Evolutionary conservation across 2,113 vertebrate species (phyloP).

Genomic region (Macquaria australasica): DNA sequence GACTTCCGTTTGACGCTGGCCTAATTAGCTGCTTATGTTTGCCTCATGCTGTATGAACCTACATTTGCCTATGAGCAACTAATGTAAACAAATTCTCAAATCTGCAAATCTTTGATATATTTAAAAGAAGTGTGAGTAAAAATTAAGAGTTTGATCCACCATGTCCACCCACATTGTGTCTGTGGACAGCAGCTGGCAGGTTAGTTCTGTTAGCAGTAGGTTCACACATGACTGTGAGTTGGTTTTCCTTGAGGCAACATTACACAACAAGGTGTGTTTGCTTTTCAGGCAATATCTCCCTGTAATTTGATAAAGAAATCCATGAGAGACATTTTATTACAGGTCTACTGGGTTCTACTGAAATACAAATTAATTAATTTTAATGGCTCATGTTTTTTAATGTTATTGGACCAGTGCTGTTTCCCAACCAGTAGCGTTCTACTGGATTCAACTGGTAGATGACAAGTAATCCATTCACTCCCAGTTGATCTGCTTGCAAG

Average conservation of each 20-base stretch:
- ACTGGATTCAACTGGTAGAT: neutral
- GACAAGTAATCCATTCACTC: neutral
- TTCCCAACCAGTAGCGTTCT: neutral
- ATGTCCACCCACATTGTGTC: constrained; percentile 29
- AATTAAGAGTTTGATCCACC: neutral
- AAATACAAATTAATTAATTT: neutral
- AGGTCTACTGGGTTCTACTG: neutral
- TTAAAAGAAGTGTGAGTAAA: neutral
- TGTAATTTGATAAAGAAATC: neutral
- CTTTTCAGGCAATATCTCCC: neutral
- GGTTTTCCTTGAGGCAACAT: constrained; percentile 4
- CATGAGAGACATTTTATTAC: neutral
- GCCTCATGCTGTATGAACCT: neutral
- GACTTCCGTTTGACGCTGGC: neutral
- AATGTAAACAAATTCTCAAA: neutral
- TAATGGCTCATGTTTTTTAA: neutral
- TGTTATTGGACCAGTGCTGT: neutral
- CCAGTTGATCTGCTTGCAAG: neutral
- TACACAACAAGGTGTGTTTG: constrained; percentile 8
- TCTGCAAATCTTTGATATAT: neutral
- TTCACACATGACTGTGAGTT: constrained; percentile 8
- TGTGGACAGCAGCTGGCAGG: constrained; percentile 11
- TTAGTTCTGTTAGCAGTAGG: constrained; percentile 1
- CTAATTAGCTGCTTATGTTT: neutral
- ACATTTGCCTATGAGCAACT: neutral